Conservation (phyloP, 2,797 vertebrate species). For the Pangasius krempfi region DNA sequence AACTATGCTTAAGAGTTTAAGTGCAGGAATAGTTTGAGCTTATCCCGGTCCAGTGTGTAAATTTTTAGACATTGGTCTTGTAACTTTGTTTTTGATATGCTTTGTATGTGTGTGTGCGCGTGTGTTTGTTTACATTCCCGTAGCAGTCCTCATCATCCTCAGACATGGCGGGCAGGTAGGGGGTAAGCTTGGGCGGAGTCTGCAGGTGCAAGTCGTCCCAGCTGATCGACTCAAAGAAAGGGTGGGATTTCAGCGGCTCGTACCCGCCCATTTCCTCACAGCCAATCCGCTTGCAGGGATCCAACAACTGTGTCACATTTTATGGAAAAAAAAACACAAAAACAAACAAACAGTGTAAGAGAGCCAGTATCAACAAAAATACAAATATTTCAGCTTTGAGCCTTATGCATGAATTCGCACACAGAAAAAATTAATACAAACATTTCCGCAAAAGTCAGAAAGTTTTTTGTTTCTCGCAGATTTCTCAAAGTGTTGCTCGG, state of each 20-base stretch:
- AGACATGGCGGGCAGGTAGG: conserved; percentile 97
- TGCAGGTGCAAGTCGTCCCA: conserved; percentile 93
- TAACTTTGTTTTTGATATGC: background rate
- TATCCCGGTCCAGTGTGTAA: background rate
- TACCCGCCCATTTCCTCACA: conserved; percentile 97
- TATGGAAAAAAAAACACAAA: background rate
- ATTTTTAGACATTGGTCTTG: background rate
- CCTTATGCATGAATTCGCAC: background rate
- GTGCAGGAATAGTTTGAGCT: background rate
- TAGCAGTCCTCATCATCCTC: conserved; percentile 99
- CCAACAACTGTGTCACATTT: conserved; percentile 80
- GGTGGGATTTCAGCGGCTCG: conserved; percentile 86
- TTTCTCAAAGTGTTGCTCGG: background rate
- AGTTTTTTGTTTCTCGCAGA: too few relatives aligned
- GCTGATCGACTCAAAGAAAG: conserved; percentile 91
- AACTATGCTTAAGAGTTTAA: background rate
- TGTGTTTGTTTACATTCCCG: conserved; percentile 84
- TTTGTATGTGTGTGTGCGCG: background rate
- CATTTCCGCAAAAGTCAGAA: too few relatives aligned
- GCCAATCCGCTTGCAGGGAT: conserved; percentile 91
- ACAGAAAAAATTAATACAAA: background rate
- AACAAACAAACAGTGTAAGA: background rate
- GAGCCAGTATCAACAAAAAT: too few relatives aligned
- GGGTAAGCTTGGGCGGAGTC: conserved; percentile 94
- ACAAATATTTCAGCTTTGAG: background rate